Percentiles rank a stretch among this genome's conserved stretches.
phyloP scores from a whole-genome alignment of 2,113 vertebrate genomes.

The Semnopithecus entellus region DNA sequence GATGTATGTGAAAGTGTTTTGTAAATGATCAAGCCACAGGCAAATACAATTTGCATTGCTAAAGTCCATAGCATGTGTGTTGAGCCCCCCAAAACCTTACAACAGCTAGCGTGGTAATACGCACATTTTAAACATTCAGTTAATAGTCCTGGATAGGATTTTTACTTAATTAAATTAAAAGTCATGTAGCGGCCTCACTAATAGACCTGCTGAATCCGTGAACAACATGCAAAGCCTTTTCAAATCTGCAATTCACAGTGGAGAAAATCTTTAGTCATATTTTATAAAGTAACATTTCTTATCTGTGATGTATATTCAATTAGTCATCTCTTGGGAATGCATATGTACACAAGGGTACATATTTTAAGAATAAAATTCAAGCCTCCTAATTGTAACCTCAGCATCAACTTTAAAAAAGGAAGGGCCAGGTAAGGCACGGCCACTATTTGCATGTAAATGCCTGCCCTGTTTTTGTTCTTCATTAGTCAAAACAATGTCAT shows the following conservation, averaged over 20 bases:
- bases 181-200: background rate
- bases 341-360: accelerated
- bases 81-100: too few species aligned
- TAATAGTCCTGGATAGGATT: too few species aligned
- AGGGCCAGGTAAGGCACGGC: too few species aligned
- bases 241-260: background rate
- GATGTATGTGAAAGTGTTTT: background rate
- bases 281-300: background rate
- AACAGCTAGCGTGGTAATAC: accelerated
- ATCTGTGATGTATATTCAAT: background rate
- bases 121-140: background rate
- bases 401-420: background rate
- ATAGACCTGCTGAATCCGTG: background rate
- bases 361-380: background rate
- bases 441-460: background rate
- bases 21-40: background rate
- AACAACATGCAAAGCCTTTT: background rate
- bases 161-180: background rate
- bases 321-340: too few species aligned
- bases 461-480: background rate
- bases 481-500: background rate
- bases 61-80: background rate
- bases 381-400: background rate
- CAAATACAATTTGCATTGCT: too few species aligned
- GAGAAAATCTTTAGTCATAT: too few species aligned